Base-by-base conservation (phyloP, 2,113 vertebrate genomes). In the Amblyornis subalaris region DNA sequence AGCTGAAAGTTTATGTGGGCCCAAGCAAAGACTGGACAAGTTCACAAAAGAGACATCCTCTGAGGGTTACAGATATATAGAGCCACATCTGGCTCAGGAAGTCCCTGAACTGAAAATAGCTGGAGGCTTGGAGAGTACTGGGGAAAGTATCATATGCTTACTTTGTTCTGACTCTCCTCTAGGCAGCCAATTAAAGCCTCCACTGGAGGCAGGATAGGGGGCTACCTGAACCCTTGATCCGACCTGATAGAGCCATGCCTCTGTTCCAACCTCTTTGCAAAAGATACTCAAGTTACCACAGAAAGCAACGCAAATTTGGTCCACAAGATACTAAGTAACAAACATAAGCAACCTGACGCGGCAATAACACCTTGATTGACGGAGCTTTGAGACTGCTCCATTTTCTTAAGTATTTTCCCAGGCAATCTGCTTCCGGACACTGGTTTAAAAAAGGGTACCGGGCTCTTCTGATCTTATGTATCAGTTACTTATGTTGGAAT, bases 81-180 rank as follows among this genome's bases (percentile, higher is more conserved):
- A 92, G 88, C 44, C 75, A 77, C 92, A 95, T 90, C 85, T 95
- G 95, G 79, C 85, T 80, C 72, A 86, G 79, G 69, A 95, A 92
- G 69, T 36, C 79, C 76, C 85, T 67, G 82, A 88, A 91, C 64
- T 55, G 72, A 86, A 95, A 96, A 94, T 38, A 88, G 82, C 75
- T 83, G 55, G 35, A 95, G 88, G 95, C 75, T 62, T 62, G 29
- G 40, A 73, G 47, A 73, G 29, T 44, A 85, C 1, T 73, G 71
- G 51, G 81, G 38, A 26, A 83, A 90, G 60, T 15, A 94, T 44
- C 38, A 55, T 57, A 64, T 36, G 60, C 64, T 80, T 58, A 26
- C 85, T 67, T 93, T 80, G 44, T 54, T 94, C 85, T 33, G 38
- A 62, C 33, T 83, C 82, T 76, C 73, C 75, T 70, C 88, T 14